Base-by-base conservation (phyloP, 2,113 vertebrate species). In the Eonycteris spelaea region DNA sequence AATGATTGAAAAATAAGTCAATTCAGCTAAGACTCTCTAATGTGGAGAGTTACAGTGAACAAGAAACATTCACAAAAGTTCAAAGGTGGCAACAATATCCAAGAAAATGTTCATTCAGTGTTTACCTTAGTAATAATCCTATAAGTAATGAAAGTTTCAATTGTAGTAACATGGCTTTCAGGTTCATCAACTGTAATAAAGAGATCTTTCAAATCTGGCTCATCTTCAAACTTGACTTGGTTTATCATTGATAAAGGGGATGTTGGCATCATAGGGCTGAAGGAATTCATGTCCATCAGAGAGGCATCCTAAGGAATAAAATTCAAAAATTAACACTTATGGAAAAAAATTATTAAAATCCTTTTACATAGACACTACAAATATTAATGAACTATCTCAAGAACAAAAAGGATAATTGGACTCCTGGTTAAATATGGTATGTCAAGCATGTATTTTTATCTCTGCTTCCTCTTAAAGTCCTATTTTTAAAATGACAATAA, bases 141-240 rank as follows among this genome's bases (percentile, higher is more conserved):
- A 95, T 99, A 99, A 18, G 99, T 99, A 96, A 99, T 99, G 94
- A 99, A 99, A 4, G 99, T 99, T 98, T 99, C 99, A n/a, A 99
- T 99, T 92, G 99, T 98, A 21, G 99, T 99, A 91, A 99, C 98
- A 3, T 99, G 99, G 97, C 99, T 99, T 98, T 99, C 99, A 4
- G 99, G 99, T 83, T 99, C 98, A 97, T 99, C 99, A 0, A 99
- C 99, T 1, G 98, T 99, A 97, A 99, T 98, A 96, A 99, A 99
- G 97, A 99, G 96, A 98, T 99, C 99, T 98, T 98, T 99, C 96
- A 98, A 70, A 89, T 99, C 98, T 77, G 97, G 98, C 61, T 99
- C 99, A 91, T 99, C 99, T 89, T 99, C 99, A 98, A 99, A 99
- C 95, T 99, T 99, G 98, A 99, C 99, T 96, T 99, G 99, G 98